Percentiles rank a stretch among this genome's conserved stretches.
Evolutionary conservation across 2,888 invertebrate species (phyloP).

Genomic region (Nomada goodeniana): DNA sequence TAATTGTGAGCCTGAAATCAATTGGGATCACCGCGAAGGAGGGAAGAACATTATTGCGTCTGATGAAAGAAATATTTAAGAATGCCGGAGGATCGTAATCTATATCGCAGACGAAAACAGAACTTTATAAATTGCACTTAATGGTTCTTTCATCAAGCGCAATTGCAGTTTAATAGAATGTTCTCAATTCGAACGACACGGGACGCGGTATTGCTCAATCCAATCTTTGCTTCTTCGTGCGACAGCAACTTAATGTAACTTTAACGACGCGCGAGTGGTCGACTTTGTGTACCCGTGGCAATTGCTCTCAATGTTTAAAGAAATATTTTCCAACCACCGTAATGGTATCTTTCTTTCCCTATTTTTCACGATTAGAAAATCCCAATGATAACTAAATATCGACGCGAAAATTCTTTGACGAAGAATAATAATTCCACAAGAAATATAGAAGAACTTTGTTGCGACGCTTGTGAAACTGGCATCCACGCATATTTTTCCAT

Average conservation of each 20-base stretch:
- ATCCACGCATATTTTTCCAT: background rate
- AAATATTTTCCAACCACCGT: too few species aligned
- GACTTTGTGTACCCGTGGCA: background rate
- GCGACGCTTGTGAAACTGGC: too few species aligned
- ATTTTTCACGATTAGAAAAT: too few species aligned
- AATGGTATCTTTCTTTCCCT: too few species aligned
- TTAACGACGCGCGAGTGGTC: constrained; percentile 10
- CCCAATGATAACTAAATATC: too few species aligned
- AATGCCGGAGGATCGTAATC: background rate
- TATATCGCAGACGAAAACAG: constrained; percentile 4
- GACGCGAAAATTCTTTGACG: too few species aligned
- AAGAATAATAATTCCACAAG: too few species aligned
- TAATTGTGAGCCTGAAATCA: background rate
- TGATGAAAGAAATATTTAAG: background rate
- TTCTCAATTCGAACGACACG: constrained; percentile 30
- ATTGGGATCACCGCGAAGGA: background rate
- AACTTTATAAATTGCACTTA: constrained; percentile 37
- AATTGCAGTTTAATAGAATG: constrained; percentile 44
- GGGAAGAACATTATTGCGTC: too few species aligned
- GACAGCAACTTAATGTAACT: constrained; percentile 24
- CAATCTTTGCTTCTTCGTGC: constrained; percentile 26
- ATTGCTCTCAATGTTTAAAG: background rate
- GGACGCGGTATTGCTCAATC: constrained; percentile 30
- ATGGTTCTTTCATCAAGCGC: constrained; percentile 42
- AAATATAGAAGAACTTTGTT: too few species aligned